Percentiles rank a stretch among this genome's conserved stretches.
These are phyloP conservation scores for Notolepis coatsorum DNA, from an alignment of 2,797 vertebrate genomes.

Conservation along the genomic window DNA sequence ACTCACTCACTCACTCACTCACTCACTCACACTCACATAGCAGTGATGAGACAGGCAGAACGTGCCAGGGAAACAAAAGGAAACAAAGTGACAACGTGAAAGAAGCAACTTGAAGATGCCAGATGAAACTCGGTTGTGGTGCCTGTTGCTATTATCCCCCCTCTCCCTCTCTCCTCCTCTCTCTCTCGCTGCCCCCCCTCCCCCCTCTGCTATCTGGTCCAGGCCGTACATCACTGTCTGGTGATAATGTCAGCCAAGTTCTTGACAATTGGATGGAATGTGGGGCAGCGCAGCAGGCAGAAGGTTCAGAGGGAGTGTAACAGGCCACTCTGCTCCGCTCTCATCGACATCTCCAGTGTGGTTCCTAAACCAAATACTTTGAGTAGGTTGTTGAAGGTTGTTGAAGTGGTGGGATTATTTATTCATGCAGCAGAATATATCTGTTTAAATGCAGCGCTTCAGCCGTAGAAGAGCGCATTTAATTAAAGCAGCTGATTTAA, in stretches of 20 bases:
- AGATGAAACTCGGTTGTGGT: neutral
- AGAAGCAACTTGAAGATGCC: no score
- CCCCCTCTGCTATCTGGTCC: conserved; percentile 31
- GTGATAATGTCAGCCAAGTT: conserved; percentile 43
- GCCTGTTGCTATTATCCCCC: conserved; percentile 24
- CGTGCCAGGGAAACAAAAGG: no score
- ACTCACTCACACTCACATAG: no score
- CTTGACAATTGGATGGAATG: conserved; percentile 31
- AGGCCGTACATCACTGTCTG: conserved; percentile 26
- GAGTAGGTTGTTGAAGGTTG: no score
- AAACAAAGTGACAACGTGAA: no score
- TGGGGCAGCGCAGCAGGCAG: neutral
- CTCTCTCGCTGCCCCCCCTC: no score
- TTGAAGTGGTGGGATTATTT: no score
- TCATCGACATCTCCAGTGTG: neutral
- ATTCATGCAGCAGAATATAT: no score
- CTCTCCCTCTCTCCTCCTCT: conserved; percentile 16
- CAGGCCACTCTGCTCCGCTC: neutral
- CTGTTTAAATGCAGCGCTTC: no score
- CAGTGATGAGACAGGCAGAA: no score
- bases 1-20: neutral
- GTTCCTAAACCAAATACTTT: neutral
- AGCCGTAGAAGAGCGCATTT: no score
- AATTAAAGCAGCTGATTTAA: no score
- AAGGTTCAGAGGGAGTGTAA: neutral